phyloP scores from a whole-genome alignment of 2,797 vertebrate species.

The Chaetodon trifasciatus region DNA sequence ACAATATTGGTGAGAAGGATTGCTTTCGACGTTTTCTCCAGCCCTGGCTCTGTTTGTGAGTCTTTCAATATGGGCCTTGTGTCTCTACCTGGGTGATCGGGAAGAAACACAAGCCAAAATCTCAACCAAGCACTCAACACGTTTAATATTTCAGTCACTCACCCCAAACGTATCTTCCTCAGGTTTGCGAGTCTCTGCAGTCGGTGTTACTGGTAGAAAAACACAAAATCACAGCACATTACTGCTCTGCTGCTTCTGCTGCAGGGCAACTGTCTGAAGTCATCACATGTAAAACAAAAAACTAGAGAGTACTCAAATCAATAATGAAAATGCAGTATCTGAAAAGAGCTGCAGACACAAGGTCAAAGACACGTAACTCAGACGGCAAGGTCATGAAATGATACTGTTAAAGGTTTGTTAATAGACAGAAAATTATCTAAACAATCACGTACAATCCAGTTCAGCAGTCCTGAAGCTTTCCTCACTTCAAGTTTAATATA shows the following conservation, averaged over 20 bases:
- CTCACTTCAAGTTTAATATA: neutral
- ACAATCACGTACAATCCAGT: neutral
- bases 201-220: constrained; percentile 80
- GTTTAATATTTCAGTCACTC: constrained; percentile 71
- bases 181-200: constrained; percentile 90
- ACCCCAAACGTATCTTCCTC: constrained; percentile 95
- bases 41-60: neutral
- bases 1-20: neutral
- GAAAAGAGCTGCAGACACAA: neutral
- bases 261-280: neutral
- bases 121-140: neutral
- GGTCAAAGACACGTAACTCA: neutral
- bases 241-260: neutral
- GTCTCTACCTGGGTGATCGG: neutral
- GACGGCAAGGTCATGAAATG: neutral
- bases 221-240: constrained; percentile 23
- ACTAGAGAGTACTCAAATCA: neutral
- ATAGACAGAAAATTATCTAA: neutral
- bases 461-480: neutral
- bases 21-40: neutral
- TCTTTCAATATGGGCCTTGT: neutral
- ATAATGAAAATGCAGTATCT: neutral
- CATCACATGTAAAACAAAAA: neutral
- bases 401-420: neutral
- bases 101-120: neutral